Conservation (phyloP, 1,140 invertebrate species). For the Phthorimaea operculella region DNA sequence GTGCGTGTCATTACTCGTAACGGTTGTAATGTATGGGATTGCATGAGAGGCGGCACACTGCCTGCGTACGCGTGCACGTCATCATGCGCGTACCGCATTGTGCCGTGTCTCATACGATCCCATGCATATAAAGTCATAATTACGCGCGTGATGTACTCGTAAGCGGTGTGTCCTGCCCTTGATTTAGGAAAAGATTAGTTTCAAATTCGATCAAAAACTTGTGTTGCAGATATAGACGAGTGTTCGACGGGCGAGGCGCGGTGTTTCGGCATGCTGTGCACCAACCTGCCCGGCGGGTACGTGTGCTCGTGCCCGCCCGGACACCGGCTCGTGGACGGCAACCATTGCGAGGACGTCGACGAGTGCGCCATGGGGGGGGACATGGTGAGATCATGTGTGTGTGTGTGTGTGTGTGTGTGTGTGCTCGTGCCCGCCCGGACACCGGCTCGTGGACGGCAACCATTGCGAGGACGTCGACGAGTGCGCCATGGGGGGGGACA, state of each 20-base stretch:
- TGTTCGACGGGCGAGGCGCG: conserved; percentile 73
- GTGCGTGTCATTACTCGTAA: no score
- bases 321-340: conserved; percentile 72
- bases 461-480: conserved; percentile 92
- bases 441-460: conserved; percentile 72
- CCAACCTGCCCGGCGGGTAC: conserved; percentile 80
- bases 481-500: conserved; percentile 68
- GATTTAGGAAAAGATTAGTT: no score
- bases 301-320: conserved; percentile 80
- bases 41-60: no score
- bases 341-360: conserved; percentile 88
- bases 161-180: no score
- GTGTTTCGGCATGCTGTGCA: conserved; percentile 79
- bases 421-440: conserved; percentile 79
- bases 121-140: no score
- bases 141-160: no score
- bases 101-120: no score
- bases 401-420: conserved; percentile 69
- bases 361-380: conserved; percentile 74
- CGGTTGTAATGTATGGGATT: no score
- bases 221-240: conserved; percentile 73
- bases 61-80: no score
- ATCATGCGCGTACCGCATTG: no score
- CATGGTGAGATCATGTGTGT: conserved; percentile 40
- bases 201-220: no score